Evolutionary conservation across 1,140 invertebrate species (phyloP), one percentile per base, ranked within the genome.

Genomic region (Ridgeia piscesae): DNA sequence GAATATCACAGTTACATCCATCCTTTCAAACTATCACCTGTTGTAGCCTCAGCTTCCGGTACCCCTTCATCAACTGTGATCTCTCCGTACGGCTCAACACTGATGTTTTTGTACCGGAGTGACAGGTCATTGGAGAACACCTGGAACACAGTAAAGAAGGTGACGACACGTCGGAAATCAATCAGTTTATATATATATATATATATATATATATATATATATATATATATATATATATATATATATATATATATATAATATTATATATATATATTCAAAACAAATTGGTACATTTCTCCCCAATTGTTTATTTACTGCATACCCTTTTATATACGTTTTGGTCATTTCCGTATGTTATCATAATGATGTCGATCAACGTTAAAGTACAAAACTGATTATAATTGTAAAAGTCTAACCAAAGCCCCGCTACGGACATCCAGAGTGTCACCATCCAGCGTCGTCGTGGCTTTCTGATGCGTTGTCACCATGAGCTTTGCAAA

Each of bases 81-180:
- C 6, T 93, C 50, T 48, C 93, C 94, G 92, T 94, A 93, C 0
- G 94, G 94, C 92, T 95, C 94, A 33, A 95, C 92, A n/a, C 94
- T 95, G 89, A 95, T 93, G 91, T 95, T 95, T 33, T 89, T 94
- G 92, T 94, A 95, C 27, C 91, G 93, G 91, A 95, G 92, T n/a
- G 92, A 92, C 92, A 95, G 88, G 92, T 95, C 94, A 93, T 94
- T 94, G 88, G 94, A 94, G 89, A 92, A 93, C 17, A 95, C 89
- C 94, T 95, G 91, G 31, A 94, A 92, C 17, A 14, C 0, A 77
- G 58, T 31, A 21, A 31, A 27, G 11, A 21, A 77, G 2, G 27
- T 77, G 17, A 77, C 11, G 27, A 77, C 58, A 77, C 2, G 58
- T 77, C 27, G 17, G 27, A 21, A n/a, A 31, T 8, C 2, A 77